Conservation (phyloP, 2,888 invertebrate species). For the Drosophila parthenogenetica region DNA sequence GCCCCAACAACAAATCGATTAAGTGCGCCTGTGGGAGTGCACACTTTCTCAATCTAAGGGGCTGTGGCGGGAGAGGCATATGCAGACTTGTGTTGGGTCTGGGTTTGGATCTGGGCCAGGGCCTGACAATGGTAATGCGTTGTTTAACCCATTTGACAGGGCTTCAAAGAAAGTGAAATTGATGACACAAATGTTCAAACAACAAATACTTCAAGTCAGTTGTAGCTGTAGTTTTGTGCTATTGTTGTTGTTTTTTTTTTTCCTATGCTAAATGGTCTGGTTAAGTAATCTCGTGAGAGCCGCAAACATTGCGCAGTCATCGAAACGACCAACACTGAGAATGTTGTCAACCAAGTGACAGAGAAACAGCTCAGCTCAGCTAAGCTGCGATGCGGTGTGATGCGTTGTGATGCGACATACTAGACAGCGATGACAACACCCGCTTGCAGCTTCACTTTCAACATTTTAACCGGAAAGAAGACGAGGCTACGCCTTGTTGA, state of each 20-base stretch:
- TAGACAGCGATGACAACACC: conserved; percentile 41
- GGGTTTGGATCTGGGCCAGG: conserved; percentile 5
- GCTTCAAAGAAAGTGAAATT: conserved; percentile 81
- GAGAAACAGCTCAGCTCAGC: conserved; percentile 25
- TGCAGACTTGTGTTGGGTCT: background rate
- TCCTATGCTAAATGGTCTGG: conserved; percentile 75
- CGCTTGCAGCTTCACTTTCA: conserved; percentile 54
- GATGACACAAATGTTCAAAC: conserved; percentile 80
- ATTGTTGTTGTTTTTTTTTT: conserved; percentile 24
- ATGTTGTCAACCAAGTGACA: conserved; percentile 60
- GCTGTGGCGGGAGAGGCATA: too few relatives aligned
- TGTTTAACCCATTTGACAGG: conserved; percentile 58
- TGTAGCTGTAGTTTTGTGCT: conserved; percentile 17
- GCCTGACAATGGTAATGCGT: conserved; percentile 50
- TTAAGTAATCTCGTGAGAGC: conserved; percentile 79
- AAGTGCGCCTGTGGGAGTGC: conserved; percentile 65
- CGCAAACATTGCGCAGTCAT: conserved; percentile 76
- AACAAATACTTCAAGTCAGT: conserved; percentile 54
- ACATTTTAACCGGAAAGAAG: conserved; percentile 61
- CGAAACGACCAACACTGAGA: conserved; percentile 56
- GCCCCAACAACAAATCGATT: conserved; percentile 40
- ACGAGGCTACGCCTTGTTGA: conserved; percentile 61
- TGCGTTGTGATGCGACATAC: conserved; percentile 38
- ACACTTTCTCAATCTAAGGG: conserved; percentile 45
- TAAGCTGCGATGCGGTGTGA: background rate